Conservation (phyloP, 2,888 invertebrate species). For the Trisateles emortualis region DNA sequence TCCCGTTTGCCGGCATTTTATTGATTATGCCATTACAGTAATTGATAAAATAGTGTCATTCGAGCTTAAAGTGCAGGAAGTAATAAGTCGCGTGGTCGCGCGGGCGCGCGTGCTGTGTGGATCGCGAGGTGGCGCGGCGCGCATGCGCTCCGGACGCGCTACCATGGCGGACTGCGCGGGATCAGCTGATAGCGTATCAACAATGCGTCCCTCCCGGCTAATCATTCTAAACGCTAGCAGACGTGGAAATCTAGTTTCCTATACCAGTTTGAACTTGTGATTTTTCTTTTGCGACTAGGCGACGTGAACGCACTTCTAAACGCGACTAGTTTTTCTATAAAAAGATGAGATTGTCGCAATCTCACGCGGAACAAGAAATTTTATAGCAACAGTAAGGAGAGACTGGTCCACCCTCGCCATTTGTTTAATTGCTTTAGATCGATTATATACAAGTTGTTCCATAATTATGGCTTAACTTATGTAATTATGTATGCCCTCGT, state of each 20-base stretch:
- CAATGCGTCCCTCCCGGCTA: conserved; percentile 77
- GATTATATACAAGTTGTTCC: conserved; percentile 63
- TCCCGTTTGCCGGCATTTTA: conserved; percentile 65
- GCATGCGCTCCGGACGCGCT: conserved; percentile 80
- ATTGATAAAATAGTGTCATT: conserved; percentile 40
- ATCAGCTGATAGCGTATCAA: conserved; percentile 85
- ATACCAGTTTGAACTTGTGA: conserved; percentile 72
- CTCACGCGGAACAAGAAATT: conserved; percentile 75
- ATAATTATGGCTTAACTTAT: conserved; percentile 56
- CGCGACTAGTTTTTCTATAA: conserved; percentile 66
- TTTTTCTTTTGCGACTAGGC: conserved; percentile 60
- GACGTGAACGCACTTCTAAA: conserved; percentile 65
- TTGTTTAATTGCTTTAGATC: conserved; percentile 75
- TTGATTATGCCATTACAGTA: conserved; percentile 49
- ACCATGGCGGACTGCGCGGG: conserved; percentile 82
- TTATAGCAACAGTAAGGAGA: conserved; percentile 57
- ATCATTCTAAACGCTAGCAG: conserved; percentile 78
- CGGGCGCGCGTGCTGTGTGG: conserved; percentile 50
- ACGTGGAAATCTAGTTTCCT: conserved; percentile 81
- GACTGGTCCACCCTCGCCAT: conserved; percentile 60
- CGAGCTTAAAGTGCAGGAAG: conserved; percentile 29
- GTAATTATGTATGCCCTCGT: conserved; percentile 22
- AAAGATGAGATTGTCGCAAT: conserved; percentile 68
- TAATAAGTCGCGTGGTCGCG: conserved; percentile 32
- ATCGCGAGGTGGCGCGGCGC: conserved; percentile 55